phyloP scores from a whole-genome alignment of 2,888 invertebrate species.

The Hoplodrina ambigua region DNA sequence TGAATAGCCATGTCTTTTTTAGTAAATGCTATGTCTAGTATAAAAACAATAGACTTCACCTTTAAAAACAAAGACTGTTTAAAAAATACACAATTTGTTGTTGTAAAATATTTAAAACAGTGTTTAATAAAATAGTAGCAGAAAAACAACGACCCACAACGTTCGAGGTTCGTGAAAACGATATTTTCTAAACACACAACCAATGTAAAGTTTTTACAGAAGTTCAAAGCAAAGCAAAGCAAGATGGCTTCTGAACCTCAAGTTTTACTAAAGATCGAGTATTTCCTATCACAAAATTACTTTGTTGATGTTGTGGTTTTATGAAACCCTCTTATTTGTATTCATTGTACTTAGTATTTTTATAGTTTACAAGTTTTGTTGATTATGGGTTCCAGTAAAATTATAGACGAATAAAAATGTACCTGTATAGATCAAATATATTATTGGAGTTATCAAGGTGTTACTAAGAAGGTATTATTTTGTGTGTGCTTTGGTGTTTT shows the following conservation, averaged over 20 bases:
- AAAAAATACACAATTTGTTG: constrained; percentile 24
- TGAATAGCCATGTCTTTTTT: no score
- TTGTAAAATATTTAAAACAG: constrained; percentile 40
- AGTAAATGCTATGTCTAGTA: not conserved
- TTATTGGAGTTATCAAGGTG: no score
- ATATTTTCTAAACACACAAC: constrained; percentile 53
- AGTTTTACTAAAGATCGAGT: not conserved
- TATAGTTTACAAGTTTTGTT: no score
- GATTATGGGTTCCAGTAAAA: no score
- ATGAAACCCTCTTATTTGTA: no score
- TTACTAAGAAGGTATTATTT: no score
- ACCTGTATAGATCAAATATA: no score
- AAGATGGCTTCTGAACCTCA: not conserved
- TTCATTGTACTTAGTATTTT: no score
- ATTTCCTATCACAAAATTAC: no score
- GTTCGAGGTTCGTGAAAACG: constrained; percentile 34
- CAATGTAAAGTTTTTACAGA: constrained; percentile 17
- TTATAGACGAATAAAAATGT: no score
- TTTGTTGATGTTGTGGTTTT: no score
- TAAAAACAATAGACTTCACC: constrained; percentile 10
- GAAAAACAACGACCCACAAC: constrained; percentile 36
- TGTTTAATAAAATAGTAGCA: constrained; percentile 48
- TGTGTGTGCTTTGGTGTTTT: no score
- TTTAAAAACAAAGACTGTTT: constrained; percentile 9
- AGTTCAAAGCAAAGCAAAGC: not conserved